Conservation (phyloP, 2,113 vertebrate species). For the Agelaius tricolor region DNA sequence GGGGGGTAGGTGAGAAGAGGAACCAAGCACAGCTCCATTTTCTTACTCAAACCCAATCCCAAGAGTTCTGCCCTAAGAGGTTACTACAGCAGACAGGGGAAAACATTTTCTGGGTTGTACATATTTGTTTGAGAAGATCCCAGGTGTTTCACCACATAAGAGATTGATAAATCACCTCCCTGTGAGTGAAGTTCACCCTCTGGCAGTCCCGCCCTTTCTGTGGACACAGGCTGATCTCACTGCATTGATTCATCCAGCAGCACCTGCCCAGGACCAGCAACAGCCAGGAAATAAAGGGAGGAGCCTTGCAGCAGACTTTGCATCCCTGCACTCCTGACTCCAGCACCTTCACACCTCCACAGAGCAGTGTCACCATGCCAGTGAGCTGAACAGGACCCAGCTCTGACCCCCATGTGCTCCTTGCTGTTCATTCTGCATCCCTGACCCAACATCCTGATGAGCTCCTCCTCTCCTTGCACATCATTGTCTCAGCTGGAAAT, state of each 20-base stretch:
- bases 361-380: not conserved
- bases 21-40: not conserved
- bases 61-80: not conserved
- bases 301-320: not conserved
- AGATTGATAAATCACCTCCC: not conserved
- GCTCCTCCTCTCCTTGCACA: not conserved
- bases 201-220: conserved; percentile 5
- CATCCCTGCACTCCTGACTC: not conserved
- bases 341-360: not conserved
- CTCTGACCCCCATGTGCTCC: not conserved
- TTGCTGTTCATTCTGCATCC: not conserved
- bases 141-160: not conserved
- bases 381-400: not conserved
- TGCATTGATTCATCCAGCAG: not conserved
- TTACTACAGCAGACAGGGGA: not conserved
- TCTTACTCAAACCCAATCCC: not conserved
- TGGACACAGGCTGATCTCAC: conserved; percentile 28
- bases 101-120: not conserved
- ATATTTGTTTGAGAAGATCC: not conserved
- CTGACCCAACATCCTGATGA: not conserved
- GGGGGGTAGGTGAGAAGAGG: not conserved
- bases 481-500: not conserved
- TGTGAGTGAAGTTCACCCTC: not conserved
- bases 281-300: not conserved
- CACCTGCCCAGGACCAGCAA: not conserved